Conservation (phyloP, 1,140 invertebrate species). For the Pseudomyrmex flavicornis region DNA sequence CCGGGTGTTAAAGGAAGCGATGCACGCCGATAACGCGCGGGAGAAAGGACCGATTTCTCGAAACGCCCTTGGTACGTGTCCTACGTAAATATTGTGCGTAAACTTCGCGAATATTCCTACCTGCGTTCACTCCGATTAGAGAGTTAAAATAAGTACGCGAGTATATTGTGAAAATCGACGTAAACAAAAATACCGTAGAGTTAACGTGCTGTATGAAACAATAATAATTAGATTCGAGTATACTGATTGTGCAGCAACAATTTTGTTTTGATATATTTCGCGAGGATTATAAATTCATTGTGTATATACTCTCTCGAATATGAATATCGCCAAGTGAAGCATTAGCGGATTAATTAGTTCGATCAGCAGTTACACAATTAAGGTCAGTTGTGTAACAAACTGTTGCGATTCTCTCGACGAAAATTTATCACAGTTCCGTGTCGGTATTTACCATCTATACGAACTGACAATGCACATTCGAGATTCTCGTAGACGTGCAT, state of each 20-base stretch:
- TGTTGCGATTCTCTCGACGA: neutral
- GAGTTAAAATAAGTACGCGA: no score
- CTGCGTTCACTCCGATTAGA: no score
- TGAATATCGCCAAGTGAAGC: neutral
- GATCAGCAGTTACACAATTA: conserved; percentile 18
- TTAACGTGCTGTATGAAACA: neutral
- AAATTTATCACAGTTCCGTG: conserved; percentile 38
- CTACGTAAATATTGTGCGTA: neutral
- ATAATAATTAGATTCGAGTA: neutral
- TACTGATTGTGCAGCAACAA: no score
- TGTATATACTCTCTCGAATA: neutral
- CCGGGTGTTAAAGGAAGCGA: conserved; percentile 52
- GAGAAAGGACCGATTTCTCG: no score
- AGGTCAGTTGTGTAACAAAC: conserved; percentile 15
- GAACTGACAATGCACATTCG: conserved; percentile 15
- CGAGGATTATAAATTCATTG: neutral
- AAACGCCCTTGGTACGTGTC: no score
- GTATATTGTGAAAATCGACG: neutral
- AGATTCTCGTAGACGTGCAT: conserved; percentile 29
- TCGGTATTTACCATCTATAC: neutral
- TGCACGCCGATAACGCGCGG: neutral
- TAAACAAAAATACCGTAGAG: no score
- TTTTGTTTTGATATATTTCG: no score
- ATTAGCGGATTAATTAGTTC: conserved; percentile 20
- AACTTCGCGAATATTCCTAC: no score